phyloP scores from a whole-genome alignment of 1,140 invertebrate species.

The Lycorma delicatula region DNA sequence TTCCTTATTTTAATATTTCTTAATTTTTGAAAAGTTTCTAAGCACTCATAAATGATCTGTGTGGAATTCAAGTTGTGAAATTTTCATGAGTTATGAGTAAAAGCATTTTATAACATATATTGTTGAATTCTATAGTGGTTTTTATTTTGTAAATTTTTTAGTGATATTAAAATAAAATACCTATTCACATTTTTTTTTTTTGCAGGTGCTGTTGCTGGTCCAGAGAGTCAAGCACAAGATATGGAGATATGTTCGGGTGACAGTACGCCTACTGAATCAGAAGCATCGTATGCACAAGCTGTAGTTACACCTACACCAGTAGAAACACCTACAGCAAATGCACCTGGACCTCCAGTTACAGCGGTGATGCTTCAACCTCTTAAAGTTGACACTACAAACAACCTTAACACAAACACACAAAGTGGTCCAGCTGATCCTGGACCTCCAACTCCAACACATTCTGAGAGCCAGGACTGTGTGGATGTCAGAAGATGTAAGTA shows the following conservation, averaged over 20 bases:
- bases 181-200: too few species aligned
- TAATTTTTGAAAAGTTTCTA: too few species aligned
- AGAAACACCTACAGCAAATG: constrained; percentile 4
- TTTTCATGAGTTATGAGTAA: not conserved
- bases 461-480: constrained; percentile 54
- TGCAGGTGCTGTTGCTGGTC: too few species aligned
- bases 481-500: constrained; percentile 47
- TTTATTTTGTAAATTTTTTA: not conserved
- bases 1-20: too few species aligned
- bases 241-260: constrained; percentile 83
- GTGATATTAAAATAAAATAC: not conserved
- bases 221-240: constrained; percentile 46
- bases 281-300: constrained; percentile 42
- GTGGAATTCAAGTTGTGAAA: not conserved
- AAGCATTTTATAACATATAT: not conserved
- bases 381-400: constrained; percentile 25
- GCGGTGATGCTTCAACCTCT: constrained; percentile 8
- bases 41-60: too few species aligned
- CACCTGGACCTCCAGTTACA: not conserved
- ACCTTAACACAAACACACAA: constrained; percentile 18
- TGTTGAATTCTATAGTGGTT: not conserved
- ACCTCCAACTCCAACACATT: constrained; percentile 60
- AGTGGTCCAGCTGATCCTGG: constrained; percentile 36
- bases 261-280: constrained; percentile 62
- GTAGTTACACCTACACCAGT: constrained; percentile 7